Percentiles rank a stretch among this genome's conserved stretches.
Evolutionary conservation across 2,797 vertebrate species (phyloP).

Genomic region (Pseudochromis fuscus): DNA sequence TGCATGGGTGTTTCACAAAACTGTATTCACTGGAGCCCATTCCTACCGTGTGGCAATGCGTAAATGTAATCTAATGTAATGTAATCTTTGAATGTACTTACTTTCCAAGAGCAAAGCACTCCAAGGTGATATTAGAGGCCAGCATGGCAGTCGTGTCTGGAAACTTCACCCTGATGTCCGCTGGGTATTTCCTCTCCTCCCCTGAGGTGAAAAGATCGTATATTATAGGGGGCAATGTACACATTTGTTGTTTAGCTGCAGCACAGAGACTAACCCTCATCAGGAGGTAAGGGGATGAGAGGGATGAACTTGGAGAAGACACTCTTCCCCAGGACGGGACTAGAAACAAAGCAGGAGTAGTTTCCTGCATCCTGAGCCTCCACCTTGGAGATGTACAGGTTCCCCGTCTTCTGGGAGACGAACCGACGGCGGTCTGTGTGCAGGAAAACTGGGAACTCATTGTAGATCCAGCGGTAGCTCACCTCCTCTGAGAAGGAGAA

Average conservation of each 20-base stretch:
- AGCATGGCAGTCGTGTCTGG: constrained; percentile 91
- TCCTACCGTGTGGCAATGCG: neutral
- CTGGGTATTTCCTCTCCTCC: constrained; percentile 91
- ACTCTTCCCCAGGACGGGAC: constrained; percentile 93
- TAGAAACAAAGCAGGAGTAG: constrained; percentile 98
- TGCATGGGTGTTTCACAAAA: too few relatives aligned
- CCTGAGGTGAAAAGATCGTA: constrained; percentile 79
- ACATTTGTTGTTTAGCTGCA: neutral
- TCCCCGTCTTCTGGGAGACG: constrained; percentile 95
- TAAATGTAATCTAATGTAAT: neutral
- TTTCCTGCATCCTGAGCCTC: constrained; percentile 95
- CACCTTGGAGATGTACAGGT: constrained; percentile 97
- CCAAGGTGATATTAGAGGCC: constrained; percentile 94
- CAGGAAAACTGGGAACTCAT: constrained; percentile 97
- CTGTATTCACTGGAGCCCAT: too few relatives aligned
- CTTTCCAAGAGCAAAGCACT: constrained; percentile 99
- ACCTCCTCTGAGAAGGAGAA: constrained; percentile 87
- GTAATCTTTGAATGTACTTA: constrained; percentile 76
- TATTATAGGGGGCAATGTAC: too few relatives aligned
- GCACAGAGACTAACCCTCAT: constrained; percentile 87
- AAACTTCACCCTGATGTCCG: constrained; percentile 95
- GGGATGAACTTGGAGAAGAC: constrained; percentile 97
- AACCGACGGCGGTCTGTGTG: constrained; percentile 91
- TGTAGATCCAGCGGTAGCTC: constrained; percentile 96
- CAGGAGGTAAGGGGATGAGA: constrained; percentile 88